Evolutionary conservation across 2,888 invertebrate species (phyloP).

Genomic region (Byasa hedistus): DNA sequence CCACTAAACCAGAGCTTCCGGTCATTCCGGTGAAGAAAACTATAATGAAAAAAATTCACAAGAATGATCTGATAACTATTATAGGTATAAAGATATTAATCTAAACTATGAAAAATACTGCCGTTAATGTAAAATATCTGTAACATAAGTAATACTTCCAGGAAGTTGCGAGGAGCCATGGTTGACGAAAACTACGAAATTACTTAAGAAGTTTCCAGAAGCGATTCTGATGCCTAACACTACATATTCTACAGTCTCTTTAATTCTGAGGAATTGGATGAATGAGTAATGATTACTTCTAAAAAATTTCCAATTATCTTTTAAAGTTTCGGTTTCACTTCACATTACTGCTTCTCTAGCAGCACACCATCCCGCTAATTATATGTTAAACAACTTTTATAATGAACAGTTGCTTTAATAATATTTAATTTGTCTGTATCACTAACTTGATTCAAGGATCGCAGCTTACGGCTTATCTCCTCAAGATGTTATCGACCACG

Average conservation of each 20-base stretch:
- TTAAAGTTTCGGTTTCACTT: no score
- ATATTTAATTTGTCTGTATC: not conserved
- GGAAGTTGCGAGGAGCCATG: constrained; percentile 61
- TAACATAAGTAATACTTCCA: constrained; percentile 33
- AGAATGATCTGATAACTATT: constrained; percentile 52
- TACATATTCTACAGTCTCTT: constrained; percentile 47
- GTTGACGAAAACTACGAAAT: constrained; percentile 44
- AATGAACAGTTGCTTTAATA: no score
- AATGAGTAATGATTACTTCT: constrained; percentile 37
- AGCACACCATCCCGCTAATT: no score
- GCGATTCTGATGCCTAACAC: constrained; percentile 54
- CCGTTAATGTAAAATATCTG: not conserved
- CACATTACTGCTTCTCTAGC: no score
- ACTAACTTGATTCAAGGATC: constrained; percentile 43
- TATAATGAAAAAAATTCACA: no score
- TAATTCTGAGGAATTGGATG: constrained; percentile 55
- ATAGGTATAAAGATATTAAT: constrained; percentile 45
- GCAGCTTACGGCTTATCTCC: constrained; percentile 51
- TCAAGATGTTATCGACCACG: constrained; percentile 48
- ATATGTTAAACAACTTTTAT: no score
- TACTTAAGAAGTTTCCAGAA: constrained; percentile 51
- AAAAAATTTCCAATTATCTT: not conserved
- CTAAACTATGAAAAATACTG: not conserved
- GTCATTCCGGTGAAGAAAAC: no score
- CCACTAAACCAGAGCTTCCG: no score